Evolutionary conservation across 2,797 vertebrate genomes (phyloP).

Genomic region (Helicolenus hilgendorfi): DNA sequence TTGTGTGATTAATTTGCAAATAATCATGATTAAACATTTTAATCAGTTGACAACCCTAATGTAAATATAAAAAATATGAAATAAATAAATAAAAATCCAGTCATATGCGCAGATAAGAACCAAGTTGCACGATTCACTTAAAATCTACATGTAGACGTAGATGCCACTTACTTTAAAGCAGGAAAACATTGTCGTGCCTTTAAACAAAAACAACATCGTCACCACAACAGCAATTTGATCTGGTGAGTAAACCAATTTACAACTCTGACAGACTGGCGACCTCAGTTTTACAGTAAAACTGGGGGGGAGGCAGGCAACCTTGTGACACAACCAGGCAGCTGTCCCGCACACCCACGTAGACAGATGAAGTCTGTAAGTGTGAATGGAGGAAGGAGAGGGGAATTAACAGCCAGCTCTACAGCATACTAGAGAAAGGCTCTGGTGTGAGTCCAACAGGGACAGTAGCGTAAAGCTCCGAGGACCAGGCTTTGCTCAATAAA

Average conservation of each 20-base stretch:
- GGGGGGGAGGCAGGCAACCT: slow-evolving; percentile 32
- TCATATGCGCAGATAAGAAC: not conserved
- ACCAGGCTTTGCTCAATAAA: slow-evolving; percentile 58
- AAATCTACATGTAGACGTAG: not conserved
- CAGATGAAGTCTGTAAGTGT: slow-evolving; percentile 67
- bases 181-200: not conserved
- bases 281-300: slow-evolving; percentile 61
- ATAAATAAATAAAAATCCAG: too few relatives aligned
- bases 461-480: slow-evolving; percentile 50
- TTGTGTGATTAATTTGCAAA: too few relatives aligned
- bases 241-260: slow-evolving; percentile 49
- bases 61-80: too few relatives aligned
- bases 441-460: slow-evolving; percentile 64
- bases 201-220: slow-evolving; percentile 18
- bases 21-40: too few relatives aligned
- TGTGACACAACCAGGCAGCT: slow-evolving; percentile 65
- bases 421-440: slow-evolving; percentile 42
- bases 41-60: too few relatives aligned
- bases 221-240: slow-evolving; percentile 21
- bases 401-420: slow-evolving; percentile 60
- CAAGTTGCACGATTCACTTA: not conserved
- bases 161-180: not conserved
- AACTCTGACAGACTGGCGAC: slow-evolving; percentile 51
- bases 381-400: slow-evolving; percentile 65
- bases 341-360: slow-evolving; percentile 67